Conservation (phyloP, 2,888 invertebrate species). For the Cerceris rybyensis region DNA sequence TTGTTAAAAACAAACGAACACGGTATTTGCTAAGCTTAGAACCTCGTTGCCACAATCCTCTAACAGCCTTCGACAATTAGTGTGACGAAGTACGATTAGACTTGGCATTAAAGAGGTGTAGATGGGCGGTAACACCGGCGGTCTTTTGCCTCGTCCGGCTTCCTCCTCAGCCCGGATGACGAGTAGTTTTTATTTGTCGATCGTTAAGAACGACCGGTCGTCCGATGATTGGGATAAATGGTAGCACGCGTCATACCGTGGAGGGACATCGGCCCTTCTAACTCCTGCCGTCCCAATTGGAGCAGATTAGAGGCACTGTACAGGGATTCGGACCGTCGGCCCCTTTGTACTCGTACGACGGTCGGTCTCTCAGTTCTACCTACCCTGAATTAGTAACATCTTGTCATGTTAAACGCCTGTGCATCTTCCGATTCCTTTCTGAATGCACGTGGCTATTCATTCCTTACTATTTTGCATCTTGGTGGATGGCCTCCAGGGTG, state of each 20-base stretch:
- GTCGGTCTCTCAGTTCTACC: conserved; percentile 71
- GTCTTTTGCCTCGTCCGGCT: conserved; percentile 64
- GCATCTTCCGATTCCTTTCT: conserved; percentile 48
- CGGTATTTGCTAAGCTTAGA: no score
- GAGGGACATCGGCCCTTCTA: conserved; percentile 69
- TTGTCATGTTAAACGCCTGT: conserved; percentile 78
- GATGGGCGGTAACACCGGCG: conserved; percentile 45
- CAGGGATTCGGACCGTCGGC: conserved; percentile 79
- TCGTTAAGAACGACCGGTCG: conserved; percentile 76
- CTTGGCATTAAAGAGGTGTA: conserved; percentile 46
- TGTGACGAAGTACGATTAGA: conserved; percentile 20
- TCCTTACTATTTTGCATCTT: conserved; percentile 22
- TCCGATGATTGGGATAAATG: conserved; percentile 81
- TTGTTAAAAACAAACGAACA: no score
- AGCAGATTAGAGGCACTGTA: conserved; percentile 80
- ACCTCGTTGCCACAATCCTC: background rate
- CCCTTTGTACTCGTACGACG: conserved; percentile 75
- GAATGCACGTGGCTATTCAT: conserved; percentile 65
- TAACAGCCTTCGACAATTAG: background rate
- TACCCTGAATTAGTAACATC: conserved; percentile 79
- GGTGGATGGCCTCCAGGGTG: conserved; percentile 7
- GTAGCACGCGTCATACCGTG: conserved; percentile 80
- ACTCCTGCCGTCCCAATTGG: conserved; percentile 75
- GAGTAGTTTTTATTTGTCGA: conserved; percentile 77
- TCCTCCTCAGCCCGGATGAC: conserved; percentile 77